phyloP scores from a whole-genome alignment of 2,797 vertebrate species.

The Pseudopleuronectes americanus region DNA sequence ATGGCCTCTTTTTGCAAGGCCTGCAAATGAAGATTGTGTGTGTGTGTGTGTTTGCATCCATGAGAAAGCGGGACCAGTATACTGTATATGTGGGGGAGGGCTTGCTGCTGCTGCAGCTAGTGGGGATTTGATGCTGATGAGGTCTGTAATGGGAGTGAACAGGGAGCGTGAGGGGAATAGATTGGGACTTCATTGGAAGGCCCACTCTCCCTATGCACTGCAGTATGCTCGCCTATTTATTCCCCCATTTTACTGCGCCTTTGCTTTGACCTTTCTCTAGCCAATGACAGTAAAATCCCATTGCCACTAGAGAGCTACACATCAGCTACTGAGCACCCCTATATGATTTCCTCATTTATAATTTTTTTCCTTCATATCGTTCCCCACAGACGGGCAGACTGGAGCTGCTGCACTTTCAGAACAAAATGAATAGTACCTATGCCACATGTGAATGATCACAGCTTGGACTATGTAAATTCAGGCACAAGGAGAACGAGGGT shows the following conservation, averaged over 20 bases:
- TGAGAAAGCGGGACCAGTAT: slow-evolving; percentile 31
- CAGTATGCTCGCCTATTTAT: slow-evolving; percentile 69
- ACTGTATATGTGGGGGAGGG: slow-evolving; percentile 71
- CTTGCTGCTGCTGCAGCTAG: slow-evolving; percentile 57
- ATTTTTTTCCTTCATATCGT: slow-evolving; percentile 12
- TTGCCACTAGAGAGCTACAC: slow-evolving; percentile 62
- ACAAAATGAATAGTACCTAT: slow-evolving; percentile 63
- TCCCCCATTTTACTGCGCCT: slow-evolving; percentile 70
- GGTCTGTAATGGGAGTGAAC: slow-evolving; percentile 80
- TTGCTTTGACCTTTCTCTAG: slow-evolving; percentile 80
- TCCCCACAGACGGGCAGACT: slow-evolving; percentile 36
- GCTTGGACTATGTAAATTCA: slow-evolving; percentile 72
- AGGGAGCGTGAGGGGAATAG: slow-evolving; percentile 78
- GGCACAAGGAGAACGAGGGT: slow-evolving; percentile 24
- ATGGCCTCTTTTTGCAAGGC: slow-evolving; percentile 52
- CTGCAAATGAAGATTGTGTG: slow-evolving; percentile 54
- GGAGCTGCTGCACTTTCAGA: slow-evolving; percentile 26
- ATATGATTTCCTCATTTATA: slow-evolving; percentile 71
- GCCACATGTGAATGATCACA: slow-evolving; percentile 66
- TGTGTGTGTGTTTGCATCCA: slow-evolving; percentile 27
- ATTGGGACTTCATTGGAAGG: slow-evolving; percentile 77
- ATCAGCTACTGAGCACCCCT: slow-evolving; percentile 56
- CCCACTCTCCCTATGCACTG: slow-evolving; percentile 64
- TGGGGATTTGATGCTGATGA: slow-evolving; percentile 82
- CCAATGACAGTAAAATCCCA: slow-evolving; percentile 75